These are phyloP conservation scores for Rhinatrema bivittatum DNA, from an alignment of 2,797 vertebrate genomes.

Conservation along the genomic window DNA sequence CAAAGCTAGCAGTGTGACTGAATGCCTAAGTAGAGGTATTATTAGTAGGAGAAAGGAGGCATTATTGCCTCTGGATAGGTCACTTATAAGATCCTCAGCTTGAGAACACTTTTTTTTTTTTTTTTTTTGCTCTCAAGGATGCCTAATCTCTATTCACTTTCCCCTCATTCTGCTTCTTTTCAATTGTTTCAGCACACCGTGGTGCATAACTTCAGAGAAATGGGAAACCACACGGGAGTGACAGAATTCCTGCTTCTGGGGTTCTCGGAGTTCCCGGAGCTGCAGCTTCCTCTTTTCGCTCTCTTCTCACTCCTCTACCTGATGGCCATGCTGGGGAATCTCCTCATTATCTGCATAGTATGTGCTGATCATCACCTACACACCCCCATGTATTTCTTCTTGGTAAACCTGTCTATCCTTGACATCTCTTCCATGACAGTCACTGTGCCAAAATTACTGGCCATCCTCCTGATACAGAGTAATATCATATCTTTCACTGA, in stretches of 20 bases:
- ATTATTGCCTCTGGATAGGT: too few species aligned
- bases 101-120: too few species aligned
- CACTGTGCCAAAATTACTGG: slow-evolving; percentile 14
- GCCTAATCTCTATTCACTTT: too few species aligned
- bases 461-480: slow-evolving; percentile 11
- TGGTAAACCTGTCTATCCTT: slow-evolving; percentile 26
- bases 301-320: slow-evolving; percentile 13
- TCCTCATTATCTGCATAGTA: slow-evolving; percentile 18
- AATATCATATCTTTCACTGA: slow-evolving; percentile 1
- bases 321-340: slow-evolving; percentile 8
- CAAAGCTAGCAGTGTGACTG: too few species aligned
- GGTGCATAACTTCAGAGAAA: too few species aligned
- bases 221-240: slow-evolving; percentile 1
- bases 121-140: too few species aligned
- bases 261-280: slow-evolving; percentile 19
- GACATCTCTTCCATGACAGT: slow-evolving; percentile 15
- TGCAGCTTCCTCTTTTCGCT: slow-evolving; percentile 11
- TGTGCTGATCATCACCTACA: slow-evolving; percentile 9
- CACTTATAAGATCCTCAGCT: too few species aligned
- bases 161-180: too few species aligned
- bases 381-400: slow-evolving; percentile 26
- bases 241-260: slow-evolving; percentile 19
- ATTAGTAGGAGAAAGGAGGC: too few species aligned
- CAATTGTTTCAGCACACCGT: too few species aligned
- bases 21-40: too few species aligned